A percentile compares a stretch with the other conserved stretches of the same genome.
Evolutionary conservation across 1,140 invertebrate genomes (phyloP).

Genomic region (Drosophila azteca): DNA sequence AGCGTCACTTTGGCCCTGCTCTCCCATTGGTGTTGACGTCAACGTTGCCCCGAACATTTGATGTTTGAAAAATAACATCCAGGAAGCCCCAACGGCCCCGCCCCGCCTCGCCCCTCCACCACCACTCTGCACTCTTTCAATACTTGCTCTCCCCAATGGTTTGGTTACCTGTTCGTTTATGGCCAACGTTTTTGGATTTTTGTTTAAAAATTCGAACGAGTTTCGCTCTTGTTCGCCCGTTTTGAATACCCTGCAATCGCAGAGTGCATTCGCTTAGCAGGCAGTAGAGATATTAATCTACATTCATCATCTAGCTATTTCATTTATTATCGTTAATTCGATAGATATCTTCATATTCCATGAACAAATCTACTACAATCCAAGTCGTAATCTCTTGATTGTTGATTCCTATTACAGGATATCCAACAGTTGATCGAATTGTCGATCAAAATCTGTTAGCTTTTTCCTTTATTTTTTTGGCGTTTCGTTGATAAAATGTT

Average conservation of each 20-base stretch:
- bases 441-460: neutral
- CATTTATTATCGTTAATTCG: too few species aligned
- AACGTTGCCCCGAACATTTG: constrained; percentile 50
- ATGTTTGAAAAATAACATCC: constrained; percentile 57
- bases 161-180: constrained; percentile 55
- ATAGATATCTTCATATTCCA: too few species aligned
- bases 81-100: constrained; percentile 15
- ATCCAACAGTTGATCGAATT: too few species aligned
- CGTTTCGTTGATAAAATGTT: constrained; percentile 63
- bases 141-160: constrained; percentile 14
- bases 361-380: too few species aligned
- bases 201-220: constrained; percentile 50
- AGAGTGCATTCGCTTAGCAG: too few species aligned
- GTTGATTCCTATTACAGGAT: too few species aligned
- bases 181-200: constrained; percentile 40
- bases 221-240: constrained; percentile 24
- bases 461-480: constrained; percentile 14
- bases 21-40: constrained; percentile 51
- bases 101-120: too few species aligned
- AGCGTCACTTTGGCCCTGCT: constrained; percentile 47
- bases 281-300: too few species aligned
- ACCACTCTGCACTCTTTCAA: neutral
- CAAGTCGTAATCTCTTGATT: too few species aligned
- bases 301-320: too few species aligned
- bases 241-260: neutral